Base-by-base conservation (phyloP, 2,888 invertebrate genomes). In the Lithosia quadra region DNA sequence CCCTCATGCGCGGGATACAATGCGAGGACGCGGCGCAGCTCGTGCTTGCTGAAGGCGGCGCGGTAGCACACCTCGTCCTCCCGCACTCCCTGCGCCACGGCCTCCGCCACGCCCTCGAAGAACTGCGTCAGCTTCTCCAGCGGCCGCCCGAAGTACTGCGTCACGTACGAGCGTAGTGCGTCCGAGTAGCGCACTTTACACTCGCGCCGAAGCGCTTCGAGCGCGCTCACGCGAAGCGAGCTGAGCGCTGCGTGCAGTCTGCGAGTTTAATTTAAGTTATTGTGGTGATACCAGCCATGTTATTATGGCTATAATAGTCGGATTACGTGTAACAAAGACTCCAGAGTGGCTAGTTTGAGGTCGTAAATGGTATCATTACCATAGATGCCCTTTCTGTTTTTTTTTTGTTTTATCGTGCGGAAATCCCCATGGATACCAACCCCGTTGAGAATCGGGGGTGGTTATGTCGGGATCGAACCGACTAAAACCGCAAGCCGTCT, bases 11-110 rank as follows among this genome's bases (percentile, higher is more conserved):
- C 89, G 61, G 99, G 99, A 95, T 99, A 99, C 89, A 99, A 97
- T 80, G 97, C 97, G 71, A 99, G 99, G 58, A 99, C 98, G 91
- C 99, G 98, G 69, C 99, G 96, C 80, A 99, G 95, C 94, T 99
- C 99, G 93, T 99, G 98, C 94, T 99, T 99, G 89, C 98, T 99
- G 93, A 98, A 99, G 53, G 99, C 99, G 94, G 99, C 97, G 95
- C 99, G 99, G 95, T 98, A 99, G 87, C 99, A 98, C 67, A 99
- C 98, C 95, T 99, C 99, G 57, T 99, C 98, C 88, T 98, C 98
- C 90, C 99, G 99, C 63, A 99, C 98, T 67, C 99, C 99, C 86
- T 97, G 97, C 66, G 98, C 97, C 74, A 99, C 98, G 89, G 98
- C 98, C 75, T 97, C 97, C 92, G 99, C 97, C 67, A 99, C 99